Percentiles rank a stretch among this genome's conserved stretches.
These are phyloP conservation scores for Bubalus kerabau DNA, from an alignment of 2,113 vertebrate genomes.

Conservation along the genomic window DNA sequence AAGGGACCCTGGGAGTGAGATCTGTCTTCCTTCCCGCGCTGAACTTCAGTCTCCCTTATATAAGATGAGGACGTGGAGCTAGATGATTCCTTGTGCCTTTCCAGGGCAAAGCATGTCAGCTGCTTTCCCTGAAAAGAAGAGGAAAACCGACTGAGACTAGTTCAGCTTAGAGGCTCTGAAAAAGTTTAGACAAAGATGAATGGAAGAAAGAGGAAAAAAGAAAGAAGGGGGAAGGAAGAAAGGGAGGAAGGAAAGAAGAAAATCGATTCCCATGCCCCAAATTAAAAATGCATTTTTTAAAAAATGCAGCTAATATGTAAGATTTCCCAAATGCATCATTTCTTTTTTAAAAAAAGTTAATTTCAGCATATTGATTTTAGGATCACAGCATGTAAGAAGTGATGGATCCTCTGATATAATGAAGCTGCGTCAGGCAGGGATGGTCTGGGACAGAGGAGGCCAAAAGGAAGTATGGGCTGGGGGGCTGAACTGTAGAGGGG, in stretches of 20 bases:
- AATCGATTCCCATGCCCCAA: background rate
- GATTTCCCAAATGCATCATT: background rate
- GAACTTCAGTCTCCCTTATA: background rate
- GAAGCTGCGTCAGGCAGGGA: too few relatives aligned
- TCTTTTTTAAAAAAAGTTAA: background rate
- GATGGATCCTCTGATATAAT: background rate
- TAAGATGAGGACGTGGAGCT: background rate
- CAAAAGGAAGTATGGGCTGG: accelerated
- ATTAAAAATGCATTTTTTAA: background rate
- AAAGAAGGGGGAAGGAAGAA: background rate
- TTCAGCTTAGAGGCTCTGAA: background rate
- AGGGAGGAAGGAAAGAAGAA: background rate
- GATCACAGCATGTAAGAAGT: background rate
- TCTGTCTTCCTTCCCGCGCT: background rate
- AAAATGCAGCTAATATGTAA: background rate
- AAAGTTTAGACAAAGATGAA: background rate
- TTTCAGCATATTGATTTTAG: background rate
- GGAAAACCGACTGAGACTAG: background rate
- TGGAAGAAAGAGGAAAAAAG: background rate
- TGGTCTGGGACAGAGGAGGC: background rate
- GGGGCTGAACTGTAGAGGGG: accelerated
- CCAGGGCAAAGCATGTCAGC: background rate
- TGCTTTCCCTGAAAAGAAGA: background rate
- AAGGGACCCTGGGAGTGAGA: background rate
- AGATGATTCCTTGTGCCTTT: background rate